These are phyloP conservation scores for Charanyca ferruginea DNA, from an alignment of 2,888 invertebrate species.

Conservation along the genomic window DNA sequence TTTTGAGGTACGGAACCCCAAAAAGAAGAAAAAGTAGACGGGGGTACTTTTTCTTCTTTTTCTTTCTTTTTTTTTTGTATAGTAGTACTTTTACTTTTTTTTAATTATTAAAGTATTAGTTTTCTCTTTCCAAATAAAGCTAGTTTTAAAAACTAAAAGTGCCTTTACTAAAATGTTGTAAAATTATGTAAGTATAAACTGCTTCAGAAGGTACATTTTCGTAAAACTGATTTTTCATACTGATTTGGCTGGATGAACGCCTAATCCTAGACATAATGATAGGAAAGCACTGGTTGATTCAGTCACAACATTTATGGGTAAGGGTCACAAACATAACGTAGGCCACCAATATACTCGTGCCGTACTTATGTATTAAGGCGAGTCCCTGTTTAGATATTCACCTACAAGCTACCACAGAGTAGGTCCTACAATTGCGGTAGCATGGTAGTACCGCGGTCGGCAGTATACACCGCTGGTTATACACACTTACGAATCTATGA, in stretches of 20 bases:
- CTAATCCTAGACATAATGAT: neutral
- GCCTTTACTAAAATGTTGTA: no score
- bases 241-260: neutral
- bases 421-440: conserved; percentile 64
- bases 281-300: neutral
- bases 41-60: no score
- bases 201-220: no score
- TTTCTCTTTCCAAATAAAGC: no score
- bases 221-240: no score
- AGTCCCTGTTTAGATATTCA: conserved; percentile 44
- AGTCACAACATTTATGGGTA: neutral
- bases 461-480: conserved; percentile 62
- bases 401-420: conserved; percentile 61
- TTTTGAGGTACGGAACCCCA: no score
- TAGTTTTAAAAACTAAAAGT: no score
- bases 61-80: no score
- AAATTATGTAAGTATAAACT: no score
- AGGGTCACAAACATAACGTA: neutral
- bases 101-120: no score
- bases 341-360: conserved; percentile 25
- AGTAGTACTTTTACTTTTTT: no score
- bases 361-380: conserved; percentile 23
- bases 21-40: no score
- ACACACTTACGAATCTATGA: conserved; percentile 53
- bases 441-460: conserved; percentile 64